Evolutionary conservation across 35 echinoderm and acorn worm species (phyloP), one percentile per base, ranked within the genome.

Genomic region (Nesometra sesokonis): DNA sequence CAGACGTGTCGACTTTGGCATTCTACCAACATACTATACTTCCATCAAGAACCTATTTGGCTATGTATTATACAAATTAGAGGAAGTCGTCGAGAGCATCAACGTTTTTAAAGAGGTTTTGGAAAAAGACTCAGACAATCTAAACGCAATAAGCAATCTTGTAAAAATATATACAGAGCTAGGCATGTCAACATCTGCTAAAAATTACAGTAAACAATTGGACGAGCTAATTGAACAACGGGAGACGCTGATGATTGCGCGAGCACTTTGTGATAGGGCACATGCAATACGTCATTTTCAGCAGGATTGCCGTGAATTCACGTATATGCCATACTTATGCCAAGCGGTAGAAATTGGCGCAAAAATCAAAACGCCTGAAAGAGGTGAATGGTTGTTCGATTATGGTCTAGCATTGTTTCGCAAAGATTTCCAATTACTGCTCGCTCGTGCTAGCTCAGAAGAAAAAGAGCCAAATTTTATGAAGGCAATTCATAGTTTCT

Each of bases 371-470:
- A 85, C 36, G 0, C 87, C 90, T 0, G 83, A 90, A 13, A 36
- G 81, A 29, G 87, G 46, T 27, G 93, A 96, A 78, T 96, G 93
- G 93, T 87, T 96, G 77, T 96, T 96, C 29, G 93, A 96, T 84
- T 89, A 89, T 90, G 93, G 79, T 0, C 82, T 92, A 15, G 93
- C 93, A 19, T 82, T 96, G 1, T 96, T 92, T 40, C 47, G 93
- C 19, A 77, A 80, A 36, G 93, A 96, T 80, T 88, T 89, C 34
- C 93, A 96, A 79, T 92, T 91, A 81, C n/a, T 94, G 30, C 35
- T 86, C 5, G 83, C 84, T 38, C 57, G 35, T 27, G 83, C 78
- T 47, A 78, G 84, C 17, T 34, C 78, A 29, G 30, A 35, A 19
- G 78, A 85, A 39, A 77, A 89, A 5, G 32, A 85, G 29, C 82